phyloP scores from a whole-genome alignment of 2,797 vertebrate genomes.

The Clangula hyemalis region DNA sequence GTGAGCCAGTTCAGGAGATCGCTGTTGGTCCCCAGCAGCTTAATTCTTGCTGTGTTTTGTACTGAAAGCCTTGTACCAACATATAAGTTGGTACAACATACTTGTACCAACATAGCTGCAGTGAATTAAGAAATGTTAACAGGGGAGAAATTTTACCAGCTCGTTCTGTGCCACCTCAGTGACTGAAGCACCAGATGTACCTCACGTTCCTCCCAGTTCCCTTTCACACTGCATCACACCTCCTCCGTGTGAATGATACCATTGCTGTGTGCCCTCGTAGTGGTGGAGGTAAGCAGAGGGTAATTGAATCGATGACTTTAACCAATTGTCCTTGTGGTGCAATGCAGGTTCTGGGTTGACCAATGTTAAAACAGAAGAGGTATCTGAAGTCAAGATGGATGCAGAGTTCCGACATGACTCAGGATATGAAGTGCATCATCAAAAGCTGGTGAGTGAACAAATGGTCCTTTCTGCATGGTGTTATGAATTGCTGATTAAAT shows the following conservation, averaged over 20 bases:
- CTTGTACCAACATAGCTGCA: not conserved
- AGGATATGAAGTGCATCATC: slow-evolving; percentile 95
- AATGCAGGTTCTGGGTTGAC: slow-evolving; percentile 88
- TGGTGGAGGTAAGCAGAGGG: not conserved
- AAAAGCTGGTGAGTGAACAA: slow-evolving; percentile 88
- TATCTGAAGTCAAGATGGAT: slow-evolving; percentile 94
- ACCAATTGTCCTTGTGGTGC: not conserved
- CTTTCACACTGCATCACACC: not conserved
- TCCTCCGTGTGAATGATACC: not conserved
- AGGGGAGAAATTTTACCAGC: slow-evolving; percentile 35
- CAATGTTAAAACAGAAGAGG: slow-evolving; percentile 88
- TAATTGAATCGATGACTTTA: not conserved
- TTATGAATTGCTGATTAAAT: not conserved
- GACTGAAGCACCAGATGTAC: not conserved
- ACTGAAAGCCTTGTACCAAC: not conserved
- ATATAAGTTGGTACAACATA: no score
- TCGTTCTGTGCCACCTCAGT: not conserved
- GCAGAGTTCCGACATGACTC: slow-evolving; percentile 90
- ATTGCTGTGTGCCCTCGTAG: not conserved
- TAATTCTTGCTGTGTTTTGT: not conserved
- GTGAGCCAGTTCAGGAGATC: not conserved
- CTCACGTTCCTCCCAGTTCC: not conserved
- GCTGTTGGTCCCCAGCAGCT: not conserved
- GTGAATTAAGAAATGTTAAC: not conserved
- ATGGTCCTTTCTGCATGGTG: accelerated